Percentiles rank a stretch among this genome's conserved stretches.
phyloP scores from a whole-genome alignment of 1,140 invertebrate genomes.

The Lepidurus arcticus region DNA sequence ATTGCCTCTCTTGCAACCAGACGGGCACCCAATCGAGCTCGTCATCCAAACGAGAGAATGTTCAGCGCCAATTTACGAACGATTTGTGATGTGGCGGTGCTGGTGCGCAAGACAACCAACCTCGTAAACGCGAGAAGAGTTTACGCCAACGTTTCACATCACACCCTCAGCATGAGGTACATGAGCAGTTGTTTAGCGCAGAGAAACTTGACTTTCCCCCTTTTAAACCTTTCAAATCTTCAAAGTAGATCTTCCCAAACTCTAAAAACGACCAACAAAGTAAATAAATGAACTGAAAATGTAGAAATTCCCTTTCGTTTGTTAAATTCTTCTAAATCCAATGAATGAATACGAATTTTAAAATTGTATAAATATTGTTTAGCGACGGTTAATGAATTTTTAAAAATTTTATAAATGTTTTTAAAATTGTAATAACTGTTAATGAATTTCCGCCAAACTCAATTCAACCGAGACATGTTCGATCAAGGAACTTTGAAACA shows the following conservation, averaged over 20 bases:
- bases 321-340: background rate
- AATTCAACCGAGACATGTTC: no score
- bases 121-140: background rate
- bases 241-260: background rate
- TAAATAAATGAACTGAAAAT: background rate
- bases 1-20: background rate
- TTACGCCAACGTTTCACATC: background rate
- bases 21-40: background rate
- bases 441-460: background rate
- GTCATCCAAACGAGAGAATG: background rate
- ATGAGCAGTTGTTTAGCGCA: background rate
- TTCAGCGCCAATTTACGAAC: background rate
- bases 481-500: no score
- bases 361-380: no score
- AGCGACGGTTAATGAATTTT: no score
- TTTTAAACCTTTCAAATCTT: background rate
- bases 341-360: no score
- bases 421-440: background rate
- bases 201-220: background rate
- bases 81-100: background rate
- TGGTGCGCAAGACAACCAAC: background rate
- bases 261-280: background rate
- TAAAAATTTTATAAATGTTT: no score
- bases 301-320: background rate
- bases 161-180: conserved; percentile 10